Evolutionary conservation across 2,888 invertebrate species (phyloP), one percentile per base, ranked within the genome.

Genomic region (Yponomeuta evonymella): DNA sequence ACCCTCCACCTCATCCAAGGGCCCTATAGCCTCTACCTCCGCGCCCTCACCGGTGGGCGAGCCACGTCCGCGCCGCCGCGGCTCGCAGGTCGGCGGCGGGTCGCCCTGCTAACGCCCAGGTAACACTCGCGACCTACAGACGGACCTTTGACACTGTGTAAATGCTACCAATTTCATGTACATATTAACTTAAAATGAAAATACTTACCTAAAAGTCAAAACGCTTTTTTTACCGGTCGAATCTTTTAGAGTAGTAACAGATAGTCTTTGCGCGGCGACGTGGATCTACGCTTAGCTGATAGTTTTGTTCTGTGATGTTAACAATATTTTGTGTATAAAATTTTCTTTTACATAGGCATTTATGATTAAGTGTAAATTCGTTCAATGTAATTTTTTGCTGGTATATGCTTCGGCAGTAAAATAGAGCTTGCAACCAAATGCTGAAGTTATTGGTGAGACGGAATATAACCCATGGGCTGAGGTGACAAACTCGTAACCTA

Each of bases 291-390:
- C 84, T 83, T 83, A 83, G 85, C 81, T 82, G 82, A 71, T 84
- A 84, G 84, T 85, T 86, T 85, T 85, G 83, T 88, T 88, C 87
- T 88, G 87, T 88, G 88, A 88, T 88, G 85, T 84, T 87, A 86
- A 83, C 81, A 81, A 83, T 85, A 83, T 83, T 72, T 71, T 72
- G 82, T 83, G 82, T 80, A 81, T 79, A 79, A 79, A 58, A 15
- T 58, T 58, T 81, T 81, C 76, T 79, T 81, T 81, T 80, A 78
- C 77, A 78, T 77, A 79, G 81, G 81, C 83, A 82, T 82, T 81
- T 82, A 80, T 79, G 74, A 76, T 81, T 81, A 81, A 80, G 80
- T 81, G 79, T 80, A 79, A 74, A 72, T 73, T 72, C 73, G 15
- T 73, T 75, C 64, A 48, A 71, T 70, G 73, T 73, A 73, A 73